Percentiles rank a stretch among this genome's conserved stretches.
Conservation (phyloP, 2,797 vertebrate genomes). For the Heliangelus exortis region DNA sequence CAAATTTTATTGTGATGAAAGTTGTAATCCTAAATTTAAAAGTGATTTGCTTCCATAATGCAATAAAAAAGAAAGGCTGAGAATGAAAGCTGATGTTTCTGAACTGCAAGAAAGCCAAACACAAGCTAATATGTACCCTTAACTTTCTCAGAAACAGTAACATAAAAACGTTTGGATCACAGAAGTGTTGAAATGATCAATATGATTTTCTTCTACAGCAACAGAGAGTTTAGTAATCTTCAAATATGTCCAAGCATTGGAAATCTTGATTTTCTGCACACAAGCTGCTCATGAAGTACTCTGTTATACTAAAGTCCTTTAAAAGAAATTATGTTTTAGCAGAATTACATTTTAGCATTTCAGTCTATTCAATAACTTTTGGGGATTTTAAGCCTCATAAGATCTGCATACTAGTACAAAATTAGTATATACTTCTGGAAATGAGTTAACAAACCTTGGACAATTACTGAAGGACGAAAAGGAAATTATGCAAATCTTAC, state of each 20-base stretch:
- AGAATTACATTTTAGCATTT: slow-evolving; percentile 3
- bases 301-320: neutral
- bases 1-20: neutral
- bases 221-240: slow-evolving; percentile 13
- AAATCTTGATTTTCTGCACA: slow-evolving; percentile 9
- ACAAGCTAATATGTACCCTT: neutral
- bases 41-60: neutral
- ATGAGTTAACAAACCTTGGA: neutral
- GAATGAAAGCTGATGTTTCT: neutral
- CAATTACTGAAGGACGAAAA: neutral
- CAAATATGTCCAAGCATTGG: neutral
- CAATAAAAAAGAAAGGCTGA: neutral
- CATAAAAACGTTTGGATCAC: neutral
- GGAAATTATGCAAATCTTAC: neutral
- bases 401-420: neutral
- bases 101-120: neutral
- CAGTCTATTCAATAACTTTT: neutral
- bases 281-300: neutral
- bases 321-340: neutral
- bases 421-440: neutral
- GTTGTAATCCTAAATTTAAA: neutral
- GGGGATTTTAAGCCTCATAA: neutral
- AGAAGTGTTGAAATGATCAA: neutral
- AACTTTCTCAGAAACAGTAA: neutral
- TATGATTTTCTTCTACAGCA: neutral